Conservation (phyloP, 2,888 invertebrate species). For the Eupithecia inturbata region DNA sequence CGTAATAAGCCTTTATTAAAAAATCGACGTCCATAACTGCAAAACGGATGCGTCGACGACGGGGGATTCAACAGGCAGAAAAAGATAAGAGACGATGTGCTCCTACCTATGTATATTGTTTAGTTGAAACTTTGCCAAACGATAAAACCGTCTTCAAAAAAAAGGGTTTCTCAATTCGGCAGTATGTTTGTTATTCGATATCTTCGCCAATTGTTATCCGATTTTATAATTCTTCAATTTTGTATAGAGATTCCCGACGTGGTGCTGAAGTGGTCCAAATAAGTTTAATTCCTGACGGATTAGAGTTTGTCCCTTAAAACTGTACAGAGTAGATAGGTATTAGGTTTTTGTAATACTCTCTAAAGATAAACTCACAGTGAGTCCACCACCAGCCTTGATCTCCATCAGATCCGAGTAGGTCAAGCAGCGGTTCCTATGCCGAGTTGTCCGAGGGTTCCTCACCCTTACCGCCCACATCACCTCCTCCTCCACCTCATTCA, state of each 20-base stretch:
- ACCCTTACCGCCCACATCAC: not conserved
- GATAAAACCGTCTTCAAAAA: not conserved
- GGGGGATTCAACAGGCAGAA: slow-evolving; percentile 1
- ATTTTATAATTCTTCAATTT: not conserved
- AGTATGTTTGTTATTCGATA: slow-evolving; percentile 3
- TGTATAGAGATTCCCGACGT: not conserved
- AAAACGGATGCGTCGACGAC: not conserved
- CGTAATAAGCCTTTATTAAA: not conserved
- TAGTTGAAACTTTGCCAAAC: not conserved
- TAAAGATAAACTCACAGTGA: slow-evolving; percentile 16
- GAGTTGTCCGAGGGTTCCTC: slow-evolving; percentile 1
- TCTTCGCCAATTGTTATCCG: not conserved
- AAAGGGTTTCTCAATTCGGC: not conserved
- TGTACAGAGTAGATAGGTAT: no score
- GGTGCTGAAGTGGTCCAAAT: no score
- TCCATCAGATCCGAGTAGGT: slow-evolving; percentile 20
- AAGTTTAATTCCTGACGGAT: not conserved
- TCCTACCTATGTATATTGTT: not conserved
- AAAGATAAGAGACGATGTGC: not conserved
- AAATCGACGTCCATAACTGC: not conserved
- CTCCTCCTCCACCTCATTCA: slow-evolving; percentile 13
- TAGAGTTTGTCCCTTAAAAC: no score
- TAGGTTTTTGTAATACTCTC: no score
- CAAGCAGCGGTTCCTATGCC: slow-evolving; percentile 18
- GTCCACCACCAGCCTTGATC: not conserved